Evolutionary conservation across 2,888 invertebrate genomes (phyloP).

Genomic region (Megamerina dolium): DNA sequence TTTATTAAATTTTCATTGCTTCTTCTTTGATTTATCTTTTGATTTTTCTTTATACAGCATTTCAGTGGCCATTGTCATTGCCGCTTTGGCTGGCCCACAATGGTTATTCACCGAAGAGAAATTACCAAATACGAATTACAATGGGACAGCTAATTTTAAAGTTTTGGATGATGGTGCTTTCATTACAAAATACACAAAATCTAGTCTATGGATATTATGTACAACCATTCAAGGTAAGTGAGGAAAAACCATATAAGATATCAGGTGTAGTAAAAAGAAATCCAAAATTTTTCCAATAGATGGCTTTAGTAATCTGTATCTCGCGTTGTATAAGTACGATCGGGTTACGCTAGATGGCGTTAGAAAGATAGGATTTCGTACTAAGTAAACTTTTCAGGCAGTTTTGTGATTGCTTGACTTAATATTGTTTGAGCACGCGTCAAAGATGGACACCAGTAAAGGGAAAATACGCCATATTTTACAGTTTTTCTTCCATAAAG

Average conservation of each 20-base stretch:
- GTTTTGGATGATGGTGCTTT: conserved; percentile 46
- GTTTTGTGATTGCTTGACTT: no score
- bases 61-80: conserved; percentile 48
- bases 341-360: no score
- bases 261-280: neutral
- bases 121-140: conserved; percentile 69
- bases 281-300: no score
- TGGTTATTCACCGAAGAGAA: conserved; percentile 86
- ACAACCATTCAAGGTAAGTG: conserved; percentile 44
- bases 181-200: conserved; percentile 48
- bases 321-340: no score
- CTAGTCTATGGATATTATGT: conserved; percentile 49
- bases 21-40: conserved; percentile 8
- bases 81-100: conserved; percentile 54
- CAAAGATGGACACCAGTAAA: no score
- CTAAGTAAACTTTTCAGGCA: no score
- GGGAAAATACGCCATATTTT: no score
- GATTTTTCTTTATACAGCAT: conserved; percentile 43
- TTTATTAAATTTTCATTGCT: conserved; percentile 5
- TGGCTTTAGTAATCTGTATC: no score
- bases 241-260: neutral
- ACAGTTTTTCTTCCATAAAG: no score
- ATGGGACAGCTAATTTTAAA: conserved; percentile 58
- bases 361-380: no score
- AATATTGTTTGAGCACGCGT: no score